phyloP scores from a whole-genome alignment of 2,888 invertebrate species.

The Cacoxenus indagator region DNA sequence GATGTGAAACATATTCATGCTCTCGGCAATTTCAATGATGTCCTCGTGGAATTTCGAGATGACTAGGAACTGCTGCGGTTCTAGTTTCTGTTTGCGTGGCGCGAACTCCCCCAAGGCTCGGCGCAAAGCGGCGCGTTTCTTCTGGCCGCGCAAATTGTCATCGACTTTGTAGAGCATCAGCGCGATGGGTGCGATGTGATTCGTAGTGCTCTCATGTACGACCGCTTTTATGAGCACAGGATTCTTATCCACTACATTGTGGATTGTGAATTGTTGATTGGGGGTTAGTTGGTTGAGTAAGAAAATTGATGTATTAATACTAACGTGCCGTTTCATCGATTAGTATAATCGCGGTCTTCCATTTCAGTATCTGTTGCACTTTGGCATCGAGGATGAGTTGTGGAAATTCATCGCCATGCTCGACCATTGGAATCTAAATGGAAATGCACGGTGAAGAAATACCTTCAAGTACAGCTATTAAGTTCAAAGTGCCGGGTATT shows the following conservation, averaged over 20 bases:
- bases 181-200: conserved; percentile 64
- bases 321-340: conserved; percentile 82
- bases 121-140: conserved; percentile 55
- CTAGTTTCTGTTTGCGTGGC: conserved; percentile 39
- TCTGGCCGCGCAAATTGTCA: conserved; percentile 55
- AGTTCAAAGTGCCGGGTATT: too few relatives aligned
- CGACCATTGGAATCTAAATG: conserved; percentile 75
- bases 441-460: not conserved
- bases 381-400: conserved; percentile 84
- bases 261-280: not conserved
- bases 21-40: conserved; percentile 79
- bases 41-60: conserved; percentile 70
- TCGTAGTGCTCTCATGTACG: conserved; percentile 61
- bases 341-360: conserved; percentile 81
- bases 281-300: not conserved
- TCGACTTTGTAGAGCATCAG: conserved; percentile 65
- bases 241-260: conserved; percentile 52
- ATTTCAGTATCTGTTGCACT: conserved; percentile 76
- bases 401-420: conserved; percentile 80
- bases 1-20: conserved; percentile 78
- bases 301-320: conserved; percentile 70
- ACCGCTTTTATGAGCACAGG: conserved; percentile 62
- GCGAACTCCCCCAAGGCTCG: conserved; percentile 55
- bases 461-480: too few relatives aligned
- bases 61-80: conserved; percentile 62